A percentile compares a stretch with the other conserved stretches of the same genome.
These are phyloP conservation scores for Micromesistius poutassou DNA, from an alignment of 2,797 vertebrate species.

Conservation along the genomic window DNA sequence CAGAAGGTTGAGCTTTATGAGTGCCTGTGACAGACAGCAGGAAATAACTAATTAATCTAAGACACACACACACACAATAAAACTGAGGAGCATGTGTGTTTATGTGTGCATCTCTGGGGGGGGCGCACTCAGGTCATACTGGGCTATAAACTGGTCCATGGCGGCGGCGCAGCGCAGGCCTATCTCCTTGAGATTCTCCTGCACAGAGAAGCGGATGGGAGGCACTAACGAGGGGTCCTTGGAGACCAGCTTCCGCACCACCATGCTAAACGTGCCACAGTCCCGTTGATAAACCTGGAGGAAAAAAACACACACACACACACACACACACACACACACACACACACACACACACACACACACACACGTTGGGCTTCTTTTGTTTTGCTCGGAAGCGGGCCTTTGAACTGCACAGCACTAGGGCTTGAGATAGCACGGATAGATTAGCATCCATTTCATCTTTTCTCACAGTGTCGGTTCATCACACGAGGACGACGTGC, in stretches of 20 bases:
- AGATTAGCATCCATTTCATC: conserved; percentile 31
- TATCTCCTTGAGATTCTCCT: conserved; percentile 71
- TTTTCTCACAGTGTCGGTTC: conserved; percentile 13
- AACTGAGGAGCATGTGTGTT: background rate
- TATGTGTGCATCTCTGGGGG: conserved; percentile 31
- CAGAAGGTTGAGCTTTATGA: background rate
- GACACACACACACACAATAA: background rate
- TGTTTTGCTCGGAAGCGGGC: background rate
- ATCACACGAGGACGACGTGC: conserved; percentile 20
- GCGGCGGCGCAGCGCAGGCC: conserved; percentile 67
- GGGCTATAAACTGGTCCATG: conserved; percentile 73
- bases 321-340: conserved; percentile 21
- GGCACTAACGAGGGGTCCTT: conserved; percentile 70
- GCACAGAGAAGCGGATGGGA: conserved; percentile 66
- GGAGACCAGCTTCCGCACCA: conserved; percentile 73
- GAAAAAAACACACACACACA: conserved; percentile 13
- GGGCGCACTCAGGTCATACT: conserved; percentile 61
- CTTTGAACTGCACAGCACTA: background rate
- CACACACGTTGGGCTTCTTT: background rate
- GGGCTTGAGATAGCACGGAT: conserved; percentile 17
- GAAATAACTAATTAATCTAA: background rate
- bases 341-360: too few species aligned
- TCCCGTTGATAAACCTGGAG: conserved; percentile 73
- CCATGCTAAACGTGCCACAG: conserved; percentile 71
- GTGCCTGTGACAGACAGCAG: background rate